phyloP scores from a whole-genome alignment of 2,113 vertebrate species.

The Setophaga coronata region DNA sequence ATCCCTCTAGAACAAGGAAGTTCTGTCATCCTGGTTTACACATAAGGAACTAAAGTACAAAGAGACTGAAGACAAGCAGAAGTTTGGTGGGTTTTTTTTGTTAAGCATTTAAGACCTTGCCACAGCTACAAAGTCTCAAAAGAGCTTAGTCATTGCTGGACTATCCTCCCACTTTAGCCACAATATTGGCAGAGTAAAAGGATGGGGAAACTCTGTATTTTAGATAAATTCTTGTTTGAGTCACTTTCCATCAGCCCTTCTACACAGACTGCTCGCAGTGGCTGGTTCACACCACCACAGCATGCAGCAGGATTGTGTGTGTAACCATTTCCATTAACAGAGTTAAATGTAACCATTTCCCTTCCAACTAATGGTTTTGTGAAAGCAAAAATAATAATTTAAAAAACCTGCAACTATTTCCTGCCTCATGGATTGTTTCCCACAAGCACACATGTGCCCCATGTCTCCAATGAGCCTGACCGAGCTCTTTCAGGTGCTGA shows the following conservation, averaged over 20 bases:
- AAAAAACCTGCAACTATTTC: not conserved
- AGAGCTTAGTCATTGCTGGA: not conserved
- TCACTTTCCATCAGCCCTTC: not conserved
- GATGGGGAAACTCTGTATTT: not conserved
- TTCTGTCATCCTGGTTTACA: not conserved
- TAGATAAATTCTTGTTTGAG: not conserved
- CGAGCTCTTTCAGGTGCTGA: not conserved
- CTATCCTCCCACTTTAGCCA: not conserved
- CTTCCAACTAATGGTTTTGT: not conserved
- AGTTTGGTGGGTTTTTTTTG: not conserved
- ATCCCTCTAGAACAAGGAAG: not conserved
- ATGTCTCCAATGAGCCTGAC: not conserved
- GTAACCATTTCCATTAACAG: not conserved
- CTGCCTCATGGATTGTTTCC: not conserved
- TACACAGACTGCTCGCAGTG: not conserved
- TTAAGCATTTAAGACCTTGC: not conserved
- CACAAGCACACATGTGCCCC: not conserved
- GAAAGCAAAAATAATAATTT: not conserved
- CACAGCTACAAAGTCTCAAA: not conserved
- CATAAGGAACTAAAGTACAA: not conserved
- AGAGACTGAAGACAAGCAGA: not conserved
- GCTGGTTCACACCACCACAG: not conserved
- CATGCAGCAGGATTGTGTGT: not conserved
- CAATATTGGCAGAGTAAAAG: constrained; percentile 1
- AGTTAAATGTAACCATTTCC: not conserved